Evolutionary conservation across 2,888 invertebrate genomes (phyloP), one percentile per base, ranked within the genome.

Genomic region (Papilio elwesi): DNA sequence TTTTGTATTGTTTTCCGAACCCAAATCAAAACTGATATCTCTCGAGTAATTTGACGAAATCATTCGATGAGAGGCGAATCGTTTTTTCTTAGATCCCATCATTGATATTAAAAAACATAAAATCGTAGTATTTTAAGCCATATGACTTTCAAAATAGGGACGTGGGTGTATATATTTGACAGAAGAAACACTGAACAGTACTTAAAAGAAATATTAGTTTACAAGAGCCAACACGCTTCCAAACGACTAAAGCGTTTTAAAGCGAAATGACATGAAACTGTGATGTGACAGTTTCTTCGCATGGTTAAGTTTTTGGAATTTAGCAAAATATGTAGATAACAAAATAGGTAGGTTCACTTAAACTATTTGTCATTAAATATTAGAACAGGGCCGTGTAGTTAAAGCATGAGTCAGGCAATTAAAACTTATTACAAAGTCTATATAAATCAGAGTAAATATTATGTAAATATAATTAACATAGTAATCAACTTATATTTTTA

Each of bases 1-100:
- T 88, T 83, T 83, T 84, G 86, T 88, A 82, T 87, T 90, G 88
- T 88, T 91, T 90, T 89, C 82, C 82, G 84, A 85, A 83, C 87
- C 86, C 85, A 86, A 88, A 88, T 89, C 87, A 90, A 91, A 91
- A 88, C 84, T 85, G 85, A 89, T 90, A 89, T 88, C 88, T 87
- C 82, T 87, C 83, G 82, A 82, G 83, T 85, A 87, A 90, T 87
- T 91, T 91, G 87, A 89, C 87, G 87, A 89, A 89, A 88, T 89
- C 87, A 87, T 83, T 82, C 85, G 87, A 86, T 86, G 88, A 89
- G 83, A 83, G 81, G 78, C 77, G 78, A 79, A 74, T 76, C 74
- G 77, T 80, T 85, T 85, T 85, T 83, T 81, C 81, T 74, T 70
- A 74, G 70, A 64, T 74, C 72, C 69, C 71, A 53, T 73, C 72